These are phyloP conservation scores for Trilocha varians DNA, from an alignment of 2,888 invertebrate genomes.

Conservation along the genomic window DNA sequence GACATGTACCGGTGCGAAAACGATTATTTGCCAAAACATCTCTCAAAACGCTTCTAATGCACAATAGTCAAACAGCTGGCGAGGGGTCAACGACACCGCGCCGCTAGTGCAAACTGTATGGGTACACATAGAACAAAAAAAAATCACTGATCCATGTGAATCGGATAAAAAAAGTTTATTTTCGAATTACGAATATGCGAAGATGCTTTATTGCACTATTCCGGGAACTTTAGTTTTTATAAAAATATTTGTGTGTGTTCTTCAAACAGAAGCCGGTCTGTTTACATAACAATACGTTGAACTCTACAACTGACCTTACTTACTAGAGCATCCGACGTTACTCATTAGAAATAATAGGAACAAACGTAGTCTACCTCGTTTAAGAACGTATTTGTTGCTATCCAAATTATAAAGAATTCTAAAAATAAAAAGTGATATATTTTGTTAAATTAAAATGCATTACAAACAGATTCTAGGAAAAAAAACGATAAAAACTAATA, in stretches of 20 bases:
- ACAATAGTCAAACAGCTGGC: conserved; percentile 68
- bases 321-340: conserved; percentile 8
- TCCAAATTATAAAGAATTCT: no score
- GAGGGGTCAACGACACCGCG: conserved; percentile 57
- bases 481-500: no score
- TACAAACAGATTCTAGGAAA: no score
- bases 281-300: conserved; percentile 14
- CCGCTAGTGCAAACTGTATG: conserved; percentile 66
- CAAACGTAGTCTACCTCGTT: neutral
- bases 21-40: conserved; percentile 52
- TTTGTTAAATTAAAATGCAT: no score
- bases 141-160: neutral
- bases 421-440: no score
- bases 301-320: conserved; percentile 16
- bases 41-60: conserved; percentile 48
- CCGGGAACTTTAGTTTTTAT: neutral
- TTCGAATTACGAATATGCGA: no score
- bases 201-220: no score
- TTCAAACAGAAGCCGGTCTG: conserved; percentile 1
- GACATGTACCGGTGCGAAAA: conserved; percentile 49
- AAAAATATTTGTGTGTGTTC: neutral
- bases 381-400: no score
- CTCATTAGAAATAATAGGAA: conserved; percentile 9
- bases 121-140: conserved; percentile 46
- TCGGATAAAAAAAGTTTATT: neutral